Evolutionary conservation across 2,888 invertebrate genomes (phyloP), one percentile per base, ranked within the genome.

Genomic region (Tipula vernalis): DNA sequence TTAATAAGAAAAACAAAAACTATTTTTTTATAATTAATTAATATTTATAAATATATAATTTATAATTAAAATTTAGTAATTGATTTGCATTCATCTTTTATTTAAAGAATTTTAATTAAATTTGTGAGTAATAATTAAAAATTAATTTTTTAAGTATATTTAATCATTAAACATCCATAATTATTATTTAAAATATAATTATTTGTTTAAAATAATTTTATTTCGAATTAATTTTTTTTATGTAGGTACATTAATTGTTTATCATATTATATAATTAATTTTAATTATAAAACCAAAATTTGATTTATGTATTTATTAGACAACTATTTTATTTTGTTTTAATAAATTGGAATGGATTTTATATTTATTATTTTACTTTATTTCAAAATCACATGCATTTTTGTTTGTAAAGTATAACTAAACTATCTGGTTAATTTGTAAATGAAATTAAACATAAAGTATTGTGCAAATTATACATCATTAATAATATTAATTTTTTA

Each of bases 351-450:
- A 71, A 71, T 71, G 71, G 71, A 71, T 71, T 51, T 51, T 71
- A 51, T 71, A 18, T 18, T 57, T 57, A 18, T 28, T 8, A 28
- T 83, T 15, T 12, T 83, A 8, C 5, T 84, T 84, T 84, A 84
- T 84, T 39, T 84, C n/a, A 84, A 84, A 84, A 84, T 84, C 39
- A 84, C 84, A 84, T 84, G 84, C 84, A 84, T 84, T 84, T 84
- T 6, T 8, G 6, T 84, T 84, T 39, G n/a, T 28, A 39, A n/a
- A 39, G 39, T 5, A 5, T 84, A 28, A 28, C 28, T 28, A 28
- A 28, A 28, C 5, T 36, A 84, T 84, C 41, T 84, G 36, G n/a
- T 84, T 39, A 84, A 84, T 15, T 84, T 41, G 28, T 84, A 84
- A 39, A 39, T 36, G 39, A 39, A 6, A 13, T 39, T 0, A 36